Evolutionary conservation across 2,888 invertebrate genomes (phyloP).

Genomic region (Macropis europaea): DNA sequence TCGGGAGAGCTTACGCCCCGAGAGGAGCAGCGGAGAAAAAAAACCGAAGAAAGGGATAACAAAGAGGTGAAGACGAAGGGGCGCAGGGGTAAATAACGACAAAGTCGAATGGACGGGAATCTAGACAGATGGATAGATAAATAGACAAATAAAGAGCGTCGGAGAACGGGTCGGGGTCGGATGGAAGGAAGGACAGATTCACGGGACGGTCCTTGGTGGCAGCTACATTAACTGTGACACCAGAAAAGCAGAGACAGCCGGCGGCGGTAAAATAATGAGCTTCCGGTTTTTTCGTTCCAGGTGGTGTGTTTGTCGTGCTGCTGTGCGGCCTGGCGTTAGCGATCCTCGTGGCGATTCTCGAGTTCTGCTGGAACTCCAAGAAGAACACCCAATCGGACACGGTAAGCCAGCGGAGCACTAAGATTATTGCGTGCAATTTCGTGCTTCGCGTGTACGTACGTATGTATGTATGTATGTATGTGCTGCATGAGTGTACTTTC

Average conservation of each 20-base stretch:
- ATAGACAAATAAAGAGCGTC: constrained; percentile 9
- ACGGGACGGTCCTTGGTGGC: constrained; percentile 13
- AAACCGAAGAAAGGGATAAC: not conserved
- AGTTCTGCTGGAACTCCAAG: constrained; percentile 97
- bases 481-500: constrained; percentile 55
- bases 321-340: constrained; percentile 95
- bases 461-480: no score
- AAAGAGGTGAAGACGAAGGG: not conserved
- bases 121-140: constrained; percentile 33
- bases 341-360: constrained; percentile 94
- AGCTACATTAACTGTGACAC: constrained; percentile 48
- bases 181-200: constrained; percentile 18
- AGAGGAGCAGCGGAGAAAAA: not conserved
- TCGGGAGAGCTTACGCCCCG: constrained; percentile 16
- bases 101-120: not conserved
- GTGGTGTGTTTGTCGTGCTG: constrained; percentile 98
- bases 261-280: constrained; percentile 68
- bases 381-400: constrained; percentile 91
- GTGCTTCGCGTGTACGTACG: constrained; percentile 48
- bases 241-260: constrained; percentile 52
- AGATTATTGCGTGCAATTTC: constrained; percentile 32
- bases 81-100: constrained; percentile 15
- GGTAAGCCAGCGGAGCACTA: constrained; percentile 77
- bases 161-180: constrained; percentile 6
- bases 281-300: constrained; percentile 79